phyloP scores from a whole-genome alignment of 2,113 vertebrate genomes.

The Alouatta palliata region DNA sequence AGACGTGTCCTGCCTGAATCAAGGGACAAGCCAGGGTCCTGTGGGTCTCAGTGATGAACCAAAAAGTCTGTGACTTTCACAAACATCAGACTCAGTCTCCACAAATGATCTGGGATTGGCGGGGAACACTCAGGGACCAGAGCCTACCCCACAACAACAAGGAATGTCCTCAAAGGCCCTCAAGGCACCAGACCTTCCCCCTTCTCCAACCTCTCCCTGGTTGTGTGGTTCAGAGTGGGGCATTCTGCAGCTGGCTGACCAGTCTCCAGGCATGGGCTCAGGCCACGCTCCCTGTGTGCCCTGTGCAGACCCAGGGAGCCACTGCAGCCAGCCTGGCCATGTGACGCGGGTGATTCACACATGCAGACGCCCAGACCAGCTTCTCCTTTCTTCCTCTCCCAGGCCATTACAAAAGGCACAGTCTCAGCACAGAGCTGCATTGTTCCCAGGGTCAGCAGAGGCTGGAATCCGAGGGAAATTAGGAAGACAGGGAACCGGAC shows the following conservation, averaged over 20 bases:
- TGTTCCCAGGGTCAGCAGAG: slow-evolving; percentile 82
- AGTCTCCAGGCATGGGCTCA: neutral
- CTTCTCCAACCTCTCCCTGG: neutral
- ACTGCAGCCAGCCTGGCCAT: slow-evolving; percentile 60
- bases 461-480: slow-evolving; percentile 80
- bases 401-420: slow-evolving; percentile 83
- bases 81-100: neutral
- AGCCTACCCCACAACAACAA: fast-evolving
- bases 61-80: neutral
- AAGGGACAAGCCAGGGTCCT: neutral
- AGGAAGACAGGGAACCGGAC: slow-evolving; percentile 72
- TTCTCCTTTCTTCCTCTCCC: slow-evolving; percentile 73
- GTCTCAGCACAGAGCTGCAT: slow-evolving; percentile 83
- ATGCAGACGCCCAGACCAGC: neutral
- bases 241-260: neutral
- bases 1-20: neutral
- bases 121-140: neutral
- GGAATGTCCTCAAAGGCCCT: neutral
- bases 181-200: neutral
- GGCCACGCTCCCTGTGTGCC: neutral
- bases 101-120: neutral
- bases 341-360: slow-evolving; percentile 80
- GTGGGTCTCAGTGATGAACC: neutral
- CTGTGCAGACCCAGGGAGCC: neutral
- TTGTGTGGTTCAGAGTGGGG: neutral